Evolutionary conservation across 2,113 vertebrate genomes (phyloP), one percentile per base, ranked within the genome.

Genomic region (Lota lota): DNA sequence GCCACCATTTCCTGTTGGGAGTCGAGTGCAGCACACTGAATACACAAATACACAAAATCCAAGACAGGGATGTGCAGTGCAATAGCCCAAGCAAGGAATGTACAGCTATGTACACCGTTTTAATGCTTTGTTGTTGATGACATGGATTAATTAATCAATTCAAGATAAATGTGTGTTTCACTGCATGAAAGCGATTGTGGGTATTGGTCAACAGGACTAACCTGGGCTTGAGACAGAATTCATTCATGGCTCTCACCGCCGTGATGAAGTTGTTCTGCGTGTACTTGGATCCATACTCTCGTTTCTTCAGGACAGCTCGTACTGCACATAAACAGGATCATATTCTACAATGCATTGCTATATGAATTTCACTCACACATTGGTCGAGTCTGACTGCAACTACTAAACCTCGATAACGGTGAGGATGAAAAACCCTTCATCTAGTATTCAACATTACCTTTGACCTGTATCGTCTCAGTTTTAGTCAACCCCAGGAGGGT

Each of bases 201-300:
- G 28, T 33, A 3, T 33, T 12, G 11, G 4, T 60, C 11, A 21
- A 21, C 58, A 20, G 3, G 59, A n/a, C 74, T 17, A 92, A 99
- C 97, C 96, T 99, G 87, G 95, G 94, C 88, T 98, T 99, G 67
- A 99, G 94, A 75, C 96, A 98, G 91, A 99, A 99, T 72, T 99
- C 97, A 81, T 98, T 99, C 91, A 99, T 96, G 72, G 97, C 97
- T 94, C 97, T 94, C 72, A 99, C 94, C 74, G 95, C 95, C 53
- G 97, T 99, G 90, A 99, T 98, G 83, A 99, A 99, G 88, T 99
- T 99, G 90, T 99, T 99, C 85, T 98, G 88, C 5, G 94, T 99
- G 66, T 99, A 99, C 77, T 95, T 98, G 86, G 93, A 79, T 88
- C 97, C 97, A 87, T 99, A 99, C 0, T 98, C 97, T 66, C 97